Evolutionary conservation across 2,113 vertebrate species (phyloP).

Genomic region (Abramis brama): DNA sequence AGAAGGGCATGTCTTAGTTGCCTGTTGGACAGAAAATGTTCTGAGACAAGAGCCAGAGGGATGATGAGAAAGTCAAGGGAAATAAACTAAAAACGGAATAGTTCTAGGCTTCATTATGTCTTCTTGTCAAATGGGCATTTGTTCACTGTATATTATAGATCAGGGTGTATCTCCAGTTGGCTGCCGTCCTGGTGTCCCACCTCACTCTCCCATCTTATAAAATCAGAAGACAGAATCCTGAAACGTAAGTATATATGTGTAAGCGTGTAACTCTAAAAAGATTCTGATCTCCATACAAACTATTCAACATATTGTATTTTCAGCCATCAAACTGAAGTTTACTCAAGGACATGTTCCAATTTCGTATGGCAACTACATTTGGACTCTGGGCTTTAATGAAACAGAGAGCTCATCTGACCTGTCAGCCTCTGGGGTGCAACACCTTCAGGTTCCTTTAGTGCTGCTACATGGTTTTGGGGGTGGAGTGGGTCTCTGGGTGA

Average conservation of each 20-base stretch:
- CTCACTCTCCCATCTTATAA: conserved; percentile 85
- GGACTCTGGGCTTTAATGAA: conserved; percentile 86
- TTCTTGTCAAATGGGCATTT: background rate
- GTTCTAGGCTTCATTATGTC: background rate
- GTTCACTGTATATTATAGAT: conserved; percentile 70
- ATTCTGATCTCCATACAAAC: background rate
- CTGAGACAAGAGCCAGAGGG: background rate
- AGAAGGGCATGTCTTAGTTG: background rate
- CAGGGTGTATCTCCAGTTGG: conserved; percentile 88
- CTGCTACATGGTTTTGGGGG: conserved; percentile 93
- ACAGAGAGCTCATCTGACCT: conserved; percentile 46
- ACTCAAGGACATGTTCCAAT: conserved; percentile 82
- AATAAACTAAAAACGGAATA: background rate
- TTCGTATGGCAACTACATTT: conserved; percentile 86
- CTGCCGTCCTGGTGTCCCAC: conserved; percentile 94
- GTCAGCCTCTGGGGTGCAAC: background rate
- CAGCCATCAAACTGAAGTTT: conserved; percentile 82
- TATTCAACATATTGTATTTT: conserved; percentile 20
- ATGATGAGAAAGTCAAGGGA: background rate
- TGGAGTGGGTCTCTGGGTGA: conserved; percentile 89
- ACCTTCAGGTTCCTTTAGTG: conserved; percentile 81
- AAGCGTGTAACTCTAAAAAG: background rate
- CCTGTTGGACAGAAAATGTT: background rate
- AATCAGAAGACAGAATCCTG: conserved; percentile 92
- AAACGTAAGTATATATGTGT: conserved; percentile 78